Evolutionary conservation across 2,113 vertebrate species (phyloP).

Genomic region (Dromaius novaehollandiae): DNA sequence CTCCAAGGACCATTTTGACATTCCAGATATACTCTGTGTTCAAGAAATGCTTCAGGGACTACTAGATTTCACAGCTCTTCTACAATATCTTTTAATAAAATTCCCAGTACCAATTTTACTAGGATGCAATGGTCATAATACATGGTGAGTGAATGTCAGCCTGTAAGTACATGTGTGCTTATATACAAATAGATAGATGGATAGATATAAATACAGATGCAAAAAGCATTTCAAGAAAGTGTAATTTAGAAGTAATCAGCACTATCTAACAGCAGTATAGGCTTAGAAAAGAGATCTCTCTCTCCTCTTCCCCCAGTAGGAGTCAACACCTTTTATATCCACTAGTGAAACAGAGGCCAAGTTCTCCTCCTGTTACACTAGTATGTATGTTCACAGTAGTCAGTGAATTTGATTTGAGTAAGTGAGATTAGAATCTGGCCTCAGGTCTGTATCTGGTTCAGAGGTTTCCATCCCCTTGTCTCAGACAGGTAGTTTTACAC

Average conservation of each 20-base stretch:
- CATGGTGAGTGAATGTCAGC: neutral
- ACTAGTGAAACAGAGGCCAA: neutral
- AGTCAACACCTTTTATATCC: neutral
- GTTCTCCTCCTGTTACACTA: accelerated
- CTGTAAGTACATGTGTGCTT: neutral
- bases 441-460: neutral
- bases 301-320: neutral
- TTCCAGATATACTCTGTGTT: neutral
- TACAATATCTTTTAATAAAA: neutral
- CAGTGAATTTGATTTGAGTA: accelerated
- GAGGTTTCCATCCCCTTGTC: neutral
- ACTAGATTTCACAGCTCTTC: neutral
- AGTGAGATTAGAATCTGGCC: accelerated
- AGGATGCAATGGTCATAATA: neutral
- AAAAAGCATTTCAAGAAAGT: neutral
- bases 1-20: constrained; percentile 14
- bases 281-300: neutral
- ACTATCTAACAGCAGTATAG: neutral
- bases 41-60: neutral
- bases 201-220: neutral
- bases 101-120: neutral
- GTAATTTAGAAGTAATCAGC: neutral
- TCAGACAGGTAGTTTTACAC: neutral
- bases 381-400: neutral
- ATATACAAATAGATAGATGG: neutral